These are phyloP conservation scores for Cylas formicarius DNA, from an alignment of 1,140 invertebrate species.

Conservation along the genomic window DNA sequence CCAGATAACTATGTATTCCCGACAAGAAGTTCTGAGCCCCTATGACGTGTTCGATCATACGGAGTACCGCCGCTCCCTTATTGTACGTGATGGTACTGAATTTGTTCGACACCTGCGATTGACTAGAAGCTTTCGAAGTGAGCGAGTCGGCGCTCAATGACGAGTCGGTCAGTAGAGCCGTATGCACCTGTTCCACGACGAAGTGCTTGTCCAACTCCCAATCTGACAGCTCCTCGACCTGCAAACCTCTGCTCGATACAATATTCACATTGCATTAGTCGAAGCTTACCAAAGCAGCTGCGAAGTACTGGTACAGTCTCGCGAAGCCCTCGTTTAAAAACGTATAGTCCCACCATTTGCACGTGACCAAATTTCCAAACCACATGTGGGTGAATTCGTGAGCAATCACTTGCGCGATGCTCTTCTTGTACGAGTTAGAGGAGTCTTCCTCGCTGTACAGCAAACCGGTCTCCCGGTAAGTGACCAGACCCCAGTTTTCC, in stretches of 20 bases:
- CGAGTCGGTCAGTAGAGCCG: constrained; percentile 34
- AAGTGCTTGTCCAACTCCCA: constrained; percentile 37
- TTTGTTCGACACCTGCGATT: constrained; percentile 42
- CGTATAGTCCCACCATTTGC: constrained; percentile 88
- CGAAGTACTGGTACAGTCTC: constrained; percentile 18
- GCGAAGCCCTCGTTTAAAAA: constrained; percentile 93
- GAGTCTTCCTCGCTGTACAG: constrained; percentile 62
- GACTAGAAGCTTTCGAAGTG: constrained; percentile 32
- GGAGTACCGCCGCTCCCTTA: constrained; percentile 59
- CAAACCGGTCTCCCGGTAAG: constrained; percentile 74
- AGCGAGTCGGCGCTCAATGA: constrained; percentile 29
- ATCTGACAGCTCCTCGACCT: constrained; percentile 14
- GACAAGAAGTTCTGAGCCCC: constrained; percentile 53
- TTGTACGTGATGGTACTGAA: constrained; percentile 55
- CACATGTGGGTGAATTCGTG: constrained; percentile 92
- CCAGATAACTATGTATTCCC: constrained; percentile 52
- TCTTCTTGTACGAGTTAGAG: constrained; percentile 66
- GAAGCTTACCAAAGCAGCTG: constrained; percentile 10
- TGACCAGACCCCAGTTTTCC: constrained; percentile 89
- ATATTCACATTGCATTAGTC: background rate
- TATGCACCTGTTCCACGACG: constrained; percentile 45
- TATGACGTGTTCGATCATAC: constrained; percentile 68
- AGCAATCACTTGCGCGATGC: constrained; percentile 70
- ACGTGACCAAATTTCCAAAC: constrained; percentile 84
- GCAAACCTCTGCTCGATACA: background rate